phyloP scores from a whole-genome alignment of 37 sponge, comb jelly and placozoan genomes.

The Ephydatia muelleri region DNA sequence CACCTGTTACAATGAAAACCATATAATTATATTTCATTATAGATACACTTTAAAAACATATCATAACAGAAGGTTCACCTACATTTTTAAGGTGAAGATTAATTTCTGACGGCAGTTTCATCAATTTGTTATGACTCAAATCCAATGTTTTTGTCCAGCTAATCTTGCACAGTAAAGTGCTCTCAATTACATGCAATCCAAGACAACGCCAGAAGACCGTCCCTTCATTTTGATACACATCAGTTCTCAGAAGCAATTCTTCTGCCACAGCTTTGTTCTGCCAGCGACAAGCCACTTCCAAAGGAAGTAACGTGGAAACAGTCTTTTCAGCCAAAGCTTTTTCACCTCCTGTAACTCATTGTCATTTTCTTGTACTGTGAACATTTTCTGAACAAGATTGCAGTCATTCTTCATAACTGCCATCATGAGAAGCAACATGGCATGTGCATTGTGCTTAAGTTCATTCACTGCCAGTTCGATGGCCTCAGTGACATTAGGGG shows the following conservation, averaged over 20 bases:
- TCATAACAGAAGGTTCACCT: too few relatives aligned
- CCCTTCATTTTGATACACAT: constrained; percentile 60
- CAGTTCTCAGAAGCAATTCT: constrained; percentile 78
- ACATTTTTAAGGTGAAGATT: constrained; percentile 68
- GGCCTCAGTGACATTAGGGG: constrained; percentile 37
- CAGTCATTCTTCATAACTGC: constrained; percentile 50
- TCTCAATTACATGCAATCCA: constrained; percentile 54
- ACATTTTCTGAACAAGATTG: constrained; percentile 55
- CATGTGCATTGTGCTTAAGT: constrained; percentile 45
- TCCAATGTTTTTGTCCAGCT: constrained; percentile 67
- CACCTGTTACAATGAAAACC: constrained; percentile 4
- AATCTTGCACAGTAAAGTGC: constrained; percentile 67
- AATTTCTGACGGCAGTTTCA: constrained; percentile 54
- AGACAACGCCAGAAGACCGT: constrained; percentile 78
- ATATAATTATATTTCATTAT: too few relatives aligned
- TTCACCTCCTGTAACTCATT: constrained; percentile 54
- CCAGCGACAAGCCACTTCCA: constrained; percentile 70
- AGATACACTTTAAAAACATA: too few relatives aligned
- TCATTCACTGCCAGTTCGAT: constrained; percentile 26
- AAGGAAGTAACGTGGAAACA: constrained; percentile 73
- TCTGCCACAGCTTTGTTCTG: constrained; percentile 36
- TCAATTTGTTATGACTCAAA: constrained; percentile 73
- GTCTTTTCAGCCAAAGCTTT: constrained; percentile 34
- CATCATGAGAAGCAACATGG: constrained; percentile 57
- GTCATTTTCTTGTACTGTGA: constrained; percentile 20